Conservation (phyloP, 30 jellyfish, hydroid and myxozoan genomes). For the Sanderia malayensis region DNA sequence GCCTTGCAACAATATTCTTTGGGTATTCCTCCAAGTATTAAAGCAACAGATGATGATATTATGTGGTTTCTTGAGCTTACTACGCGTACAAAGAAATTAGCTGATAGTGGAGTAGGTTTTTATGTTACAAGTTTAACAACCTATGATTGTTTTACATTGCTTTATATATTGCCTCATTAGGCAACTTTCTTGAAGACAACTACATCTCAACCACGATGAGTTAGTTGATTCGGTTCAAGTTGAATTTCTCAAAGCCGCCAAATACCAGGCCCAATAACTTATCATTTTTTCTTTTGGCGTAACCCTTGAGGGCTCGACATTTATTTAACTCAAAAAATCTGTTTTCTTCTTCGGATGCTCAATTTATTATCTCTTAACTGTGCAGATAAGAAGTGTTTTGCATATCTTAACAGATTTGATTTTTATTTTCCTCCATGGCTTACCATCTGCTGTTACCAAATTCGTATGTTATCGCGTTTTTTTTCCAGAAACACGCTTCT, state of each 20-base stretch:
- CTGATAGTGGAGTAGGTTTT: slow-evolving; percentile 7
- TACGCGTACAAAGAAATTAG: slow-evolving; percentile 6
- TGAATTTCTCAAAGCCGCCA: too few species aligned
- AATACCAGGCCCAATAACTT: too few species aligned
- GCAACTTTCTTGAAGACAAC: background rate
- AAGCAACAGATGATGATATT: slow-evolving; percentile 37
- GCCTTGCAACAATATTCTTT: slow-evolving; percentile 35
- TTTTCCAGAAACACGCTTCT: background rate
- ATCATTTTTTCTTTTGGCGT: too few species aligned
- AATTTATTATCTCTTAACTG: background rate
- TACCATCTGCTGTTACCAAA: too few species aligned
- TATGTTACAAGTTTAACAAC: background rate
- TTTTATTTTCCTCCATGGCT: too few species aligned
- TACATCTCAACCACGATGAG: background rate
- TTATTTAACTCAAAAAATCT: too few species aligned
- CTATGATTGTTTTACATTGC: background rate
- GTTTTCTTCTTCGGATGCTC: background rate
- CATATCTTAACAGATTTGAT: too few species aligned
- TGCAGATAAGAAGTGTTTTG: too few species aligned
- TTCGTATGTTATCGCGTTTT: too few species aligned
- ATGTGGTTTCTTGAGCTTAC: slow-evolving; percentile 43
- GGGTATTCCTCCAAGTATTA: slow-evolving; percentile 13
- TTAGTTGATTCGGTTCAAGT: too few species aligned
- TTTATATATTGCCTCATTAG: background rate
- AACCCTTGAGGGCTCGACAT: too few species aligned